Percentiles rank a stretch among this genome's conserved stretches.
Conservation (phyloP, 2,888 invertebrate genomes). For the Meliscaeva auricollis region DNA sequence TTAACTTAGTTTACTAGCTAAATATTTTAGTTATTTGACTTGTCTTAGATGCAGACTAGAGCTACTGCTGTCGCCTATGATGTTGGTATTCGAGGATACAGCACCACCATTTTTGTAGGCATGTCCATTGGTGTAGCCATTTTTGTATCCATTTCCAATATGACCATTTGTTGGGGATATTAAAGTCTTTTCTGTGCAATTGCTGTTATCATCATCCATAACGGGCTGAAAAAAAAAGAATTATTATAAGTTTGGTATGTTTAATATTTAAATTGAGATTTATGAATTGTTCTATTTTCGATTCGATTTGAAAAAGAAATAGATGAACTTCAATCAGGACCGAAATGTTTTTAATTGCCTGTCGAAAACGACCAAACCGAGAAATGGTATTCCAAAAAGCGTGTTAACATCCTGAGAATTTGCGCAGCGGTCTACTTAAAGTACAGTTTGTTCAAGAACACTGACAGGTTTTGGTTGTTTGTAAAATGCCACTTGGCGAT, state of each 20-base stretch:
- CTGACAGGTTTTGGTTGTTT: too few relatives aligned
- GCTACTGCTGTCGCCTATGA: constrained; percentile 83
- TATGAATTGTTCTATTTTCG: neutral
- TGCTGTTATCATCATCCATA: constrained; percentile 85
- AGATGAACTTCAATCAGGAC: too few relatives aligned
- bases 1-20: constrained; percentile 77
- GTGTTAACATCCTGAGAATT: too few relatives aligned
- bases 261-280: neutral
- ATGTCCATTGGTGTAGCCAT: constrained; percentile 81
- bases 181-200: constrained; percentile 68
- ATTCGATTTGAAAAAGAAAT: too few relatives aligned
- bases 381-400: too few relatives aligned
- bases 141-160: constrained; percentile 80
- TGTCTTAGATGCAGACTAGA: constrained; percentile 84
- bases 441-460: too few relatives aligned
- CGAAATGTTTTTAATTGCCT: too few relatives aligned
- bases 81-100: constrained; percentile 81
- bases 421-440: too few relatives aligned
- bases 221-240: constrained; percentile 86
- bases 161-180: constrained; percentile 78
- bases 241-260: neutral
- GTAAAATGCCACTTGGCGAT: too few relatives aligned
- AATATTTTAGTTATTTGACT: constrained; percentile 83
- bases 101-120: constrained; percentile 79
- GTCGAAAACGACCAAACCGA: too few relatives aligned